Percentiles rank a stretch among this genome's conserved stretches.
These are phyloP conservation scores for Xiphophorus couchianus DNA, from an alignment of 2,113 vertebrate genomes.

Conservation along the genomic window DNA sequence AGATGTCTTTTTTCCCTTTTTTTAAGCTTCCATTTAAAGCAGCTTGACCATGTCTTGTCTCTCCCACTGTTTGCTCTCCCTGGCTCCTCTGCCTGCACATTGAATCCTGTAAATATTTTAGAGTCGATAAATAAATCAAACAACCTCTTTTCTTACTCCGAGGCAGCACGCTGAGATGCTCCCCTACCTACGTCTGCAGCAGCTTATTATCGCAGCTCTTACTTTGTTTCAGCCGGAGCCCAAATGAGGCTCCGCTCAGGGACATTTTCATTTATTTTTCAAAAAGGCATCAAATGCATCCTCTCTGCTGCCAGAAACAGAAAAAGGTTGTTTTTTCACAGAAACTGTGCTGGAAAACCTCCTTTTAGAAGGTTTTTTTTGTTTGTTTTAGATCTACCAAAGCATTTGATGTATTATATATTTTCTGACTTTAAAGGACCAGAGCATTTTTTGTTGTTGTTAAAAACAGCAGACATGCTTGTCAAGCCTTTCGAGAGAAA, in stretches of 20 bases:
- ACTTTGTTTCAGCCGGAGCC: slow-evolving; percentile 32
- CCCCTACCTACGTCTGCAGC: slow-evolving; percentile 40
- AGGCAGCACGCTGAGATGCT: slow-evolving; percentile 41
- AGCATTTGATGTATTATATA: slow-evolving; percentile 36
- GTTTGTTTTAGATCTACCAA: slow-evolving; percentile 7
- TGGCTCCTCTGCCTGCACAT: slow-evolving; percentile 65
- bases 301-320: slow-evolving; percentile 18
- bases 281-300: slow-evolving; percentile 23
- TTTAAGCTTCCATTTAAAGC: slow-evolving; percentile 63
- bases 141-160: slow-evolving; percentile 71
- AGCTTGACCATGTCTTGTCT: slow-evolving; percentile 54
- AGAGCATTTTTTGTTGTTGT: slow-evolving; percentile 7
- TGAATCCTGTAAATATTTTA: slow-evolving; percentile 77
- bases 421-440: slow-evolving; percentile 9
- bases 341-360: background rate
- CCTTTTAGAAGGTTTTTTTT: slow-evolving; percentile 8
- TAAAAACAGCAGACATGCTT: background rate
- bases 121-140: slow-evolving; percentile 80
- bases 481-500: slow-evolving; percentile 3
- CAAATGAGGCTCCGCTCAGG: slow-evolving; percentile 40
- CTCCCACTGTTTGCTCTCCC: slow-evolving; percentile 67
- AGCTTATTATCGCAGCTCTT: slow-evolving; percentile 44
- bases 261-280: slow-evolving; percentile 43
- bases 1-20: slow-evolving; percentile 28
- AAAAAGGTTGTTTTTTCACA: background rate